Conservation (phyloP, 2,888 invertebrate species). For the Matsumyia berberina region DNA sequence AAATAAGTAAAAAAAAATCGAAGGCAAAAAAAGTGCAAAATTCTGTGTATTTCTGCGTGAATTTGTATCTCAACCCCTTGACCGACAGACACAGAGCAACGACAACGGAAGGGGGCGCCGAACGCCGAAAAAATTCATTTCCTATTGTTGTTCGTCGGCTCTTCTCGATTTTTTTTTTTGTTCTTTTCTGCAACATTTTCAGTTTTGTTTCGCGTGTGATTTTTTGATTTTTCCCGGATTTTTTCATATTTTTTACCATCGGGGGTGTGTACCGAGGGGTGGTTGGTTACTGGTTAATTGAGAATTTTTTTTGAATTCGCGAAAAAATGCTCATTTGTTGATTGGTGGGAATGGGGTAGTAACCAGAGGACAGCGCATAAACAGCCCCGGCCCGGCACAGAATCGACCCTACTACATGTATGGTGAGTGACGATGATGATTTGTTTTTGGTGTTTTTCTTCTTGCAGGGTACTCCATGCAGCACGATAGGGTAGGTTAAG, state of each 20-base stretch:
- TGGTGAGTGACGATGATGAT: constrained; percentile 61
- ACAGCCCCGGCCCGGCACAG: constrained; percentile 35
- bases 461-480: constrained; percentile 5
- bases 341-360: constrained; percentile 64
- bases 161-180: no score
- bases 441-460: constrained; percentile 50
- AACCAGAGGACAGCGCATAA: constrained; percentile 46
- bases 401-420: constrained; percentile 10
- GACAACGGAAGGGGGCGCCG: constrained; percentile 12
- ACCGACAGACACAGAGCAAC: constrained; percentile 65
- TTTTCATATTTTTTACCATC: constrained; percentile 59
- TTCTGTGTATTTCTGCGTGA: constrained; percentile 75
- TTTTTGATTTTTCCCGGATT: constrained; percentile 45
- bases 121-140: constrained; percentile 58
- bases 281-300: constrained; percentile 57
- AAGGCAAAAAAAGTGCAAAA: constrained; percentile 63
- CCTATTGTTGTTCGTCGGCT: constrained; percentile 55
- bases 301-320: constrained; percentile 61
- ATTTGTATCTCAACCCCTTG: constrained; percentile 76
- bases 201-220: constrained; percentile 50
- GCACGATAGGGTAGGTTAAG: constrained; percentile 59
- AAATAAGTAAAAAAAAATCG: constrained; percentile 58
- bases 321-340: constrained; percentile 65
- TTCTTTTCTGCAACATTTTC: constrained; percentile 19
- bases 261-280: constrained; percentile 55